Percentiles rank a stretch among this genome's conserved stretches.
These are phyloP conservation scores for Bagarius yarrelli DNA, from an alignment of 2,113 vertebrate species.

Conservation along the genomic window DNA sequence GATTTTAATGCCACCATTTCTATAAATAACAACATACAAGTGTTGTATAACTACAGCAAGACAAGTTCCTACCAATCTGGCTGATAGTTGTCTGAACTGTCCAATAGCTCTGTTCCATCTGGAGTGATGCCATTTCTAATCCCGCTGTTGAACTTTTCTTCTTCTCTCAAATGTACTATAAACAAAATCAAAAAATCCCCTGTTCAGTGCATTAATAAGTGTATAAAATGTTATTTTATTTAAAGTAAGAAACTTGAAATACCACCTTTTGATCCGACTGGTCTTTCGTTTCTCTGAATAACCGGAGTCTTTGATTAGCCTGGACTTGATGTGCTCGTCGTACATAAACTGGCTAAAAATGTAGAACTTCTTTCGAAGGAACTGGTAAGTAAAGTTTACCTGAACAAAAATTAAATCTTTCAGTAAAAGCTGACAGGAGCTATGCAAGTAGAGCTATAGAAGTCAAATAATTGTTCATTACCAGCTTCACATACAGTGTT, in stretches of 20 bases:
- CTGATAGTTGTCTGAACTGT: conserved; percentile 97
- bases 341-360: conserved; percentile 99
- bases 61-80: conserved; percentile 85
- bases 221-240: not conserved
- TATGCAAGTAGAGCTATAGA: not conserved
- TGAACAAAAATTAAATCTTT: conserved; percentile 52
- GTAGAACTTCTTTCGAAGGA: conserved; percentile 97
- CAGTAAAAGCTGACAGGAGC: not conserved
- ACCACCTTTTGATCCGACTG: conserved; percentile 95
- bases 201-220: not conserved
- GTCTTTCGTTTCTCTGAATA: conserved; percentile 98
- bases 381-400: conserved; percentile 99
- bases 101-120: conserved; percentile 97
- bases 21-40: conserved; percentile 2
- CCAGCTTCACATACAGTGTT: conserved; percentile 82
- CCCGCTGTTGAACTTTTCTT: conserved; percentile 97
- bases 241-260: not conserved
- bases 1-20: not conserved
- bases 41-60: conserved; percentile 4
- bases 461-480: not conserved
- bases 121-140: conserved; percentile 97
- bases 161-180: conserved; percentile 94
- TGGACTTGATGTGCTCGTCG: conserved; percentile 97
- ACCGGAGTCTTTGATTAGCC: conserved; percentile 97
- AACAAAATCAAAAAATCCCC: not conserved